These are phyloP conservation scores for Corythaeola cristata DNA, from an alignment of 2,113 vertebrate species.

Conservation along the genomic window DNA sequence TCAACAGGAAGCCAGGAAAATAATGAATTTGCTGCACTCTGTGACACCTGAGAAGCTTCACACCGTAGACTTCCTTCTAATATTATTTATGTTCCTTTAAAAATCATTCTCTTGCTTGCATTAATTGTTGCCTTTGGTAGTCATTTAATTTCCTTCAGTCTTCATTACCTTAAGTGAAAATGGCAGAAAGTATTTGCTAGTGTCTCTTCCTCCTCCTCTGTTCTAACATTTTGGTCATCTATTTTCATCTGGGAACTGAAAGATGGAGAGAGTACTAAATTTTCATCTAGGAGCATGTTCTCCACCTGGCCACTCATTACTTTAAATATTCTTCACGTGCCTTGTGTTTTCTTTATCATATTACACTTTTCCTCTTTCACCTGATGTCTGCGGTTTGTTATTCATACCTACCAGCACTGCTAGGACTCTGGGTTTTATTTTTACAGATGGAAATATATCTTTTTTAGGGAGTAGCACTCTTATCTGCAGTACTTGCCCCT, in stretches of 20 bases:
- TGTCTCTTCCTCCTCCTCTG: not conserved
- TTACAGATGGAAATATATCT: not conserved
- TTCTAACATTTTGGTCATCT: not conserved
- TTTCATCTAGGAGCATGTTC: not conserved
- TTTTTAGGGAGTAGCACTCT: not conserved
- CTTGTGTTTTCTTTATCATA: not conserved
- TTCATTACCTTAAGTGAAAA: not conserved
- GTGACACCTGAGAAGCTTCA: not conserved
- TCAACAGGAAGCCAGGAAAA: not conserved
- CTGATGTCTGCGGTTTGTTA: not conserved
- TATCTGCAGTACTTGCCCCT: not conserved
- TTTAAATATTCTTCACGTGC: not conserved
- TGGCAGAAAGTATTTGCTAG: not conserved
- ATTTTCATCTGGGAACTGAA: not conserved
- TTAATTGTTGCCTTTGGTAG: not conserved
- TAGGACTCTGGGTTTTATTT: not conserved
- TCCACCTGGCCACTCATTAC: not conserved
- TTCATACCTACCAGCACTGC: not conserved
- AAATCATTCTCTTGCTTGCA: not conserved
- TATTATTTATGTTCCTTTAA: slow-evolving; percentile 12
- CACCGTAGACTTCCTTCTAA: not conserved
- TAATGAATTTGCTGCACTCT: not conserved
- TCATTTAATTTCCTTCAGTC: not conserved
- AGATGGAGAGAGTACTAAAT: not conserved
- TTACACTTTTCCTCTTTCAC: not conserved